These are phyloP conservation scores for Eupithecia tripunctaria DNA, from an alignment of 2,888 invertebrate species.

Conservation along the genomic window DNA sequence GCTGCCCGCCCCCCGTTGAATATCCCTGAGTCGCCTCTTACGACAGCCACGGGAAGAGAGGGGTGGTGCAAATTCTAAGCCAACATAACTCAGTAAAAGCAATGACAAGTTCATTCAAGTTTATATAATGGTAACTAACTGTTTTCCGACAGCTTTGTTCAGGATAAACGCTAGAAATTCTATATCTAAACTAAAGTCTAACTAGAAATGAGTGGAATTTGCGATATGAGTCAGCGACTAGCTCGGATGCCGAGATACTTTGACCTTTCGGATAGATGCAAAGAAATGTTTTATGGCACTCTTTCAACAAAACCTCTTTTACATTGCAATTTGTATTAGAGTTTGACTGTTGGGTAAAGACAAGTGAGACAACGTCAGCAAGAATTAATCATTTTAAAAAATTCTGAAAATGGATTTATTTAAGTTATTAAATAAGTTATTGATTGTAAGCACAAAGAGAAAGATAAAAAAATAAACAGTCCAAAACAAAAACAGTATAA, in stretches of 20 bases:
- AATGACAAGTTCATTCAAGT: background rate
- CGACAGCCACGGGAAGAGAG: no score
- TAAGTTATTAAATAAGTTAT: no score
- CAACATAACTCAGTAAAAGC: no score
- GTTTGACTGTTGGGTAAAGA: background rate
- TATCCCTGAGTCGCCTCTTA: no score
- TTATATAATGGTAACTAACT: background rate
- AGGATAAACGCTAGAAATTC: slow-evolving; percentile 15
- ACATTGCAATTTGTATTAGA: background rate
- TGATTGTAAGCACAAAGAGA: no score
- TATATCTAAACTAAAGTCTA: slow-evolving; percentile 17
- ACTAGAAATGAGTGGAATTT: slow-evolving; percentile 27
- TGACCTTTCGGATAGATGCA: slow-evolving; percentile 17
- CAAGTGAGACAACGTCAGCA: no score
- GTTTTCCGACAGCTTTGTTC: background rate
- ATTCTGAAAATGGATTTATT: no score
- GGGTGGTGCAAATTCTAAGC: no score
- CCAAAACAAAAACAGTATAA: no score
- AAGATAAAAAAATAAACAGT: no score
- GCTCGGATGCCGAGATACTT: slow-evolving; percentile 10
- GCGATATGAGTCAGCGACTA: slow-evolving; percentile 24
- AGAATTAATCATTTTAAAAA: no score
- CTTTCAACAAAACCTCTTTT: background rate
- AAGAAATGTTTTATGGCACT: background rate
- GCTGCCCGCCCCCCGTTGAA: no score